Evolutionary conservation across 92 coral and sea anemone genomes (phyloP).

Genomic region (Phenganax subtilis): DNA sequence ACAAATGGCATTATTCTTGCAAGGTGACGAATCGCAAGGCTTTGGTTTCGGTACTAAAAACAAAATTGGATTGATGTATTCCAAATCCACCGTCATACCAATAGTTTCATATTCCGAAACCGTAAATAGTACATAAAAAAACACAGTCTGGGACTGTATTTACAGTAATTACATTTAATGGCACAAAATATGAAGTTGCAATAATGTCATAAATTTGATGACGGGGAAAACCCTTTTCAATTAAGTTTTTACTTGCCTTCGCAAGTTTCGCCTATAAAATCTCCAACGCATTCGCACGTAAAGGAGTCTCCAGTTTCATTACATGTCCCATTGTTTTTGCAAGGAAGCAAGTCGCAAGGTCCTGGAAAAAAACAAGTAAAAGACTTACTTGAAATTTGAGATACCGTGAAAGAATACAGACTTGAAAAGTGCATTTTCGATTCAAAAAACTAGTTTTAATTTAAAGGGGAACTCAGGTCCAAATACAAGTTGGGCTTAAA

Average conservation of each 20-base stretch:
- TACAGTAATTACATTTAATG: no score
- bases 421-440: no score
- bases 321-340: constrained; percentile 12
- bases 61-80: background rate
- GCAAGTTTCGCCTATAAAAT: background rate
- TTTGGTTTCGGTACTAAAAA: constrained; percentile 28
- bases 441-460: no score
- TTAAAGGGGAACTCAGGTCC: no score
- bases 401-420: no score
- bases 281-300: background rate
- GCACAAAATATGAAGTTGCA: no score
- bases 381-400: background rate
- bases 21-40: constrained; percentile 25
- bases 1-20: background rate
- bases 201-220: background rate
- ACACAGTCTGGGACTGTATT: no score
- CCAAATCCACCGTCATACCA: background rate
- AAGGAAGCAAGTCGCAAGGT: constrained; percentile 7
- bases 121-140: no score
- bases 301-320: background rate
- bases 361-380: background rate
- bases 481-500: no score
- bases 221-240: background rate
- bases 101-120: background rate
- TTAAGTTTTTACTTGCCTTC: background rate